Base-by-base conservation (phyloP, 1,140 invertebrate species). In the Planococcus citri region DNA sequence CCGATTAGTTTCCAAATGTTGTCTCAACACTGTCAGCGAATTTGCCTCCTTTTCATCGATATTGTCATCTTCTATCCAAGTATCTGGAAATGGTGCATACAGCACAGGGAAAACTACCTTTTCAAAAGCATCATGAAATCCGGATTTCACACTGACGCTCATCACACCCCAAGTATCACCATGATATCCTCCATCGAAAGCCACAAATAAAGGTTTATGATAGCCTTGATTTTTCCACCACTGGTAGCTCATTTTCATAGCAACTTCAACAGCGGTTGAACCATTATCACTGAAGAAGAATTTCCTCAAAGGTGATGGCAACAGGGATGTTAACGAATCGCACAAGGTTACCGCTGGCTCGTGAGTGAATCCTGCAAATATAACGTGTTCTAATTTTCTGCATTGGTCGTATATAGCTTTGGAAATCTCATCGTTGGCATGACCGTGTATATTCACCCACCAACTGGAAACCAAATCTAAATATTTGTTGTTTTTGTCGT, bases 171-270 rank as follows among this genome's bases (percentile, higher is more conserved):
- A 68, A 3, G 72, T 73, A 57, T 73, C 72, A 6, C 73, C 73
- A 29, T 73, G 73, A 37, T 74, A 73, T 21, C 72, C 69, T 24
- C 61, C 27, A 1, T 60, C n/a, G 1, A 73, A 51, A 22, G 12
- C 37, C 20, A 72, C 10, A 41, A 73, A 61, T 12, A 37, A 14
- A 9, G 22, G 68, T 58, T 38, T 27, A 1, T 68, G 22, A 9
- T 27, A 6, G 8, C 71, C 73, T 38, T 29, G 60, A 20, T 67
- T 69, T 21, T 37, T 33, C 72, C 72, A 74, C 29, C 57, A 74
- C 21, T 74, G 73, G n/a, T 58, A 33, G 20, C 69, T 27, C 73
- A 74, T 73, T 67, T 73, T 73, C 20, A 74, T 25, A 0, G 73
- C 71, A 14, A 74, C 72, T 70, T 74, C 73, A 1, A 73, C 71